Evolutionary conservation across 2,113 vertebrate species (phyloP).

Genomic region (Garra rufa): DNA sequence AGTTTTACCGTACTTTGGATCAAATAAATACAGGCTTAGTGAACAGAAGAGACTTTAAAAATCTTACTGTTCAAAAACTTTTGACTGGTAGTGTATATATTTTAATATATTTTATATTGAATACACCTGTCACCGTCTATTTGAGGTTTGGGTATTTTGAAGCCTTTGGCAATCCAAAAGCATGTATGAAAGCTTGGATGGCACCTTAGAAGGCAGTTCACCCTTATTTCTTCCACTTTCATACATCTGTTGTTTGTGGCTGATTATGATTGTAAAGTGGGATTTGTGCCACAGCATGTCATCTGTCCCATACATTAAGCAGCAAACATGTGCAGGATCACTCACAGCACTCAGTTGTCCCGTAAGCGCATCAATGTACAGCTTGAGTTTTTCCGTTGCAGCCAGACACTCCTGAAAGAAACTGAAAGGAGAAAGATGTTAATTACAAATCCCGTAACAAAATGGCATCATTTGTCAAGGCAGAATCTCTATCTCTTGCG

Average conservation of each 20-base stretch:
- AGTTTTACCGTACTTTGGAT: too few species aligned
- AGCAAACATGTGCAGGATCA: constrained; percentile 36
- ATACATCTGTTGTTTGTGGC: background rate
- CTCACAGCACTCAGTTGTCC: constrained; percentile 71
- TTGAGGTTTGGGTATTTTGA: background rate
- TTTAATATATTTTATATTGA: too few species aligned
- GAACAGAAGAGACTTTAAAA: too few species aligned
- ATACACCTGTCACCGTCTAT: background rate
- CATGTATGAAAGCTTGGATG: background rate
- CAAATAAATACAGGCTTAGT: too few species aligned
- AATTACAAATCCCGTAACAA: constrained; percentile 15
- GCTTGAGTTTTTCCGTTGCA: constrained; percentile 70
- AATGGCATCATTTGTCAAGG: background rate
- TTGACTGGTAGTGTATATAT: too few species aligned
- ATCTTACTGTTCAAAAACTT: too few species aligned
- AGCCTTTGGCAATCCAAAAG: background rate
- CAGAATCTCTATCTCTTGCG: background rate
- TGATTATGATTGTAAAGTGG: background rate
- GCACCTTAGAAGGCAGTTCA: background rate
- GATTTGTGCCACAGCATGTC: background rate
- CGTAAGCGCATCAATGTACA: constrained; percentile 70
- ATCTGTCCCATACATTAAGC: background rate
- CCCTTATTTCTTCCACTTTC: background rate
- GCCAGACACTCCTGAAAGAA: constrained; percentile 78
- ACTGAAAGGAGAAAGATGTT: constrained; percentile 60